Percentiles rank a stretch among this genome's conserved stretches.
phyloP scores from a whole-genome alignment of 2,113 vertebrate species.

The Brachirus orientalis region DNA sequence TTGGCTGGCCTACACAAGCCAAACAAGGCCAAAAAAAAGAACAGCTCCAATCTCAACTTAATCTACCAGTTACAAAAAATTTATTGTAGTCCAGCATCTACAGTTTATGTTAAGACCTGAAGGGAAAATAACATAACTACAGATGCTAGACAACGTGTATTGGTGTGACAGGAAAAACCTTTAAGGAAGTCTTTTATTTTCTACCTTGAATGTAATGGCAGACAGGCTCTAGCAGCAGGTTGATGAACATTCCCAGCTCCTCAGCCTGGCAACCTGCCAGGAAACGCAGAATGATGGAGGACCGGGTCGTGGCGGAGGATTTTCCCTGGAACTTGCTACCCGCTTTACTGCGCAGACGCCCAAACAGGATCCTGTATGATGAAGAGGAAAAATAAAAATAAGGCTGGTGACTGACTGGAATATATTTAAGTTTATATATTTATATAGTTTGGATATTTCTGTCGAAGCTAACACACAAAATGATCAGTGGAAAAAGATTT shows the following conservation, averaged over 20 bases:
- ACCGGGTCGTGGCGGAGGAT: slow-evolving; percentile 83
- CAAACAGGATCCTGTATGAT: slow-evolving; percentile 89
- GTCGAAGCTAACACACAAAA: not conserved
- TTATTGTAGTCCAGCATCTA: no score
- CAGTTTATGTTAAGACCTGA: no score
- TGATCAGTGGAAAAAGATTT: no score
- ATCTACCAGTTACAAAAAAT: no score
- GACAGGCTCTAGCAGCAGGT: slow-evolving; percentile 93
- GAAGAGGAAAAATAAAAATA: slow-evolving; percentile 8
- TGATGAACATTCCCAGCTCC: slow-evolving; percentile 92
- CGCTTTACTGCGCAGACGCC: slow-evolving; percentile 93
- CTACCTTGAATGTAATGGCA: slow-evolving; percentile 86
- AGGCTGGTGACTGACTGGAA: not conserved
- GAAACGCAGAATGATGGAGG: slow-evolving; percentile 92
- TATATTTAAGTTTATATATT: no score
- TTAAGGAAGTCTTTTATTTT: not conserved
- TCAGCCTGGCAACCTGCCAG: slow-evolving; percentile 88
- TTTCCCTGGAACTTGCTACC: slow-evolving; percentile 95
- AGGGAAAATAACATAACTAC: no score
- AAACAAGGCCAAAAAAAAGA: no score
- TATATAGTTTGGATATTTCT: not conserved
- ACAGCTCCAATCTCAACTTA: no score
- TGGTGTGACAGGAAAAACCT: not conserved
- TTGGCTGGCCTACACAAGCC: no score
- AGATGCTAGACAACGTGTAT: no score